Evolutionary conservation across 2,888 invertebrate genomes (phyloP).

Genomic region (Meta bourneti): DNA sequence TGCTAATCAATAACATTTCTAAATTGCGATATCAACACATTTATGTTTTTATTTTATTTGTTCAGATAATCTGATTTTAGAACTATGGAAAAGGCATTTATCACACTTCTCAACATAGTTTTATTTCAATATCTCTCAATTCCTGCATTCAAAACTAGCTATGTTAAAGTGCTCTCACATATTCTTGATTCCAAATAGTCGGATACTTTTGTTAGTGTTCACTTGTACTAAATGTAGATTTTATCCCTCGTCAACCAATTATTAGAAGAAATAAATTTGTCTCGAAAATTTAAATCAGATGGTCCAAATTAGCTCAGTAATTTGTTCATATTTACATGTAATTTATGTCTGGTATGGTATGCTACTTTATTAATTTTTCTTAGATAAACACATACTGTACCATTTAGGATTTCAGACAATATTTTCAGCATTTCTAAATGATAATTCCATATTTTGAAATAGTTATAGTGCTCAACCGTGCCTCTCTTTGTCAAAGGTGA

Average conservation of each 20-base stretch:
- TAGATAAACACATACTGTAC: neutral
- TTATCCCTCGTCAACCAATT: no score
- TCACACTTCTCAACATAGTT: neutral
- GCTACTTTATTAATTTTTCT: neutral
- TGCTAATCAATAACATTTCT: no score
- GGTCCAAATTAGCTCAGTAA: neutral
- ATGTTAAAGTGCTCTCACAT: neutral
- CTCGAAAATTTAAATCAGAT: no score
- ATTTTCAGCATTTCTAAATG: neutral
- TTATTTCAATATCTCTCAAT: neutral
- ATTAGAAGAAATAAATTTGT: no score
- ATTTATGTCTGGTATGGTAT: neutral
- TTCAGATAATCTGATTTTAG: no score
- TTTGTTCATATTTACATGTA: neutral
- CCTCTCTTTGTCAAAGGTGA: conserved; percentile 71
- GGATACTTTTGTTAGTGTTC: no score
- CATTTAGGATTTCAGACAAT: neutral
- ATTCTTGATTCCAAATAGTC: neutral
- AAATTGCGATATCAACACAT: no score
- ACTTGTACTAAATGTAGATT: no score
- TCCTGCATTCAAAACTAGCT: neutral
- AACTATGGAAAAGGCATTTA: no score
- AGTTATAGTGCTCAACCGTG: conserved; percentile 69
- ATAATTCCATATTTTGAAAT: conserved; percentile 16
- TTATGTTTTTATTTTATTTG: no score